Evolutionary conservation across 2,797 vertebrate genomes (phyloP).

Genomic region (Sebastes itinus): DNA sequence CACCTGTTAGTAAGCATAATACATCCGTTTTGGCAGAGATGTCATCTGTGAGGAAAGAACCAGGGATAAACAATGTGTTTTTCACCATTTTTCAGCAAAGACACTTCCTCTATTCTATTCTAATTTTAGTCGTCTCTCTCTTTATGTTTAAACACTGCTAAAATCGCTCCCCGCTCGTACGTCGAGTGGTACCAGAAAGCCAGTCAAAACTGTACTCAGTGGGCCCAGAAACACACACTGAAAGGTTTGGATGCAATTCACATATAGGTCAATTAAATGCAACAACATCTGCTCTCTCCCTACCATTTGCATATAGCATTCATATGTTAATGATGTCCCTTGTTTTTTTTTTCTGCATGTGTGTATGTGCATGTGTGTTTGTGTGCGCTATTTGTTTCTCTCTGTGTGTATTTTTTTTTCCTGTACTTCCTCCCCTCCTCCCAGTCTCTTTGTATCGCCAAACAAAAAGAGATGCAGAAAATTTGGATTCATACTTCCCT

Average conservation of each 20-base stretch:
- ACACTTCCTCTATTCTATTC: neutral
- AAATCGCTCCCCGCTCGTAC: conserved; percentile 57
- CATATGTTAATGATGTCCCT: conserved; percentile 99
- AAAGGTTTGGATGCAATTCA: conserved; percentile 99
- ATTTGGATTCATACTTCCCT: conserved; percentile 89
- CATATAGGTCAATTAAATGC: conserved; percentile 99
- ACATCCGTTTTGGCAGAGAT: neutral
- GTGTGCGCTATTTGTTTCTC: conserved; percentile 70
- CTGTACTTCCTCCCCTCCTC: conserved; percentile 82
- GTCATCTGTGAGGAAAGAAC: neutral
- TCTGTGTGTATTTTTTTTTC: conserved; percentile 64
- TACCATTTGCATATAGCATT: conserved; percentile 99
- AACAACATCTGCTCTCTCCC: conserved; percentile 99
- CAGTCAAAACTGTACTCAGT: conserved; percentile 88
- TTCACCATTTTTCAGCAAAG: neutral
- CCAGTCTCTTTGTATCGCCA: conserved; percentile 77
- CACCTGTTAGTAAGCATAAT: conserved; percentile 17
- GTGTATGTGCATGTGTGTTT: conserved; percentile 67
- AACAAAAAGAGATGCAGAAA: conserved; percentile 82
- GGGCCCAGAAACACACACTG: conserved; percentile 92
- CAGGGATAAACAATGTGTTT: neutral
- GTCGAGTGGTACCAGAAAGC: conserved; percentile 79
- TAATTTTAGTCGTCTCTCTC: conserved; percentile 12
- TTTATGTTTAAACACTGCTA: conserved; percentile 55
- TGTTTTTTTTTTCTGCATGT: conserved; percentile 77